phyloP scores from a whole-genome alignment of 2,888 invertebrate genomes.

The Spialia ferax region DNA sequence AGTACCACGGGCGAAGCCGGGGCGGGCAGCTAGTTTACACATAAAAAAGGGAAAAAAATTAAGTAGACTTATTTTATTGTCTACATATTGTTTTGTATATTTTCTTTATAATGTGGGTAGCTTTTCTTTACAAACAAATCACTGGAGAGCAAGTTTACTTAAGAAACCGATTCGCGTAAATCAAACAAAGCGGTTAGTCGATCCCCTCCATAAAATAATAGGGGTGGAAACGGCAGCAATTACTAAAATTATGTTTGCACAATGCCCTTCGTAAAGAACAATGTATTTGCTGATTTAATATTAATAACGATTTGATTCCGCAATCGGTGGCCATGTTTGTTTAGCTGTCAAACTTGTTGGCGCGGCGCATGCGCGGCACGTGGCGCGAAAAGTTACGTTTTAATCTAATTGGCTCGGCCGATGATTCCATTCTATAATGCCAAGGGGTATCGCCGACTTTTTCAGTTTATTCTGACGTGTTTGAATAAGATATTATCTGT shows the following conservation, averaged over 20 bases:
- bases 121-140: neutral
- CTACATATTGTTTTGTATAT: too few relatives aligned
- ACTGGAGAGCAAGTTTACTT: constrained; percentile 50
- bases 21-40: too few relatives aligned
- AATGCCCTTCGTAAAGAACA: constrained; percentile 65
- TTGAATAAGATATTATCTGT: constrained; percentile 37
- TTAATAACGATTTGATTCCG: constrained; percentile 80
- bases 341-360: constrained; percentile 75
- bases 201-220: constrained; percentile 57
- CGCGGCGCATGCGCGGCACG: constrained; percentile 70
- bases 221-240: constrained; percentile 69
- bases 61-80: too few relatives aligned
- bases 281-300: constrained; percentile 76
- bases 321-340: constrained; percentile 79
- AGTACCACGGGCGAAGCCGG: too few relatives aligned
- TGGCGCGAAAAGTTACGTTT: constrained; percentile 65
- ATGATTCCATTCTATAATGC: constrained; percentile 51
- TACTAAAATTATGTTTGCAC: constrained; percentile 81
- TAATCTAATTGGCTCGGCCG: constrained; percentile 67
- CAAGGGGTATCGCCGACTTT: constrained; percentile 47
- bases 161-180: constrained; percentile 62
- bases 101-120: neutral
- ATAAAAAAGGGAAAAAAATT: too few relatives aligned
- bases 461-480: constrained; percentile 41
- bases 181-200: constrained; percentile 52